phyloP scores from a whole-genome alignment of 2,113 vertebrate species.

The Opisthocomus hoazin region DNA sequence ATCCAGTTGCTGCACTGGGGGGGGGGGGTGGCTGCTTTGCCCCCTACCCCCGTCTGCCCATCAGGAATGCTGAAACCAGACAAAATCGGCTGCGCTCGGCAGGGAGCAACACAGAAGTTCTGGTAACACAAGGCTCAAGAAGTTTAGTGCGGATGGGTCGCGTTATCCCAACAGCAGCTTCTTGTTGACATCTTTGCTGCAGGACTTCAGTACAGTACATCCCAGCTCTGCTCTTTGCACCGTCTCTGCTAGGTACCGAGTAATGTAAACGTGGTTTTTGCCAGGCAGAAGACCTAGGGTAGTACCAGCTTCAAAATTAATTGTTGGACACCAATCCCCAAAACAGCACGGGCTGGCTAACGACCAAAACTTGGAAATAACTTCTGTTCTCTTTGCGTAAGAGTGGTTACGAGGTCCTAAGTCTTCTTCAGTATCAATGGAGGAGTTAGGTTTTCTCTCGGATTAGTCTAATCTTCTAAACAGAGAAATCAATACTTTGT shows the following conservation, averaged over 20 bases:
- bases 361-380: background rate
- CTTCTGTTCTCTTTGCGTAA: background rate
- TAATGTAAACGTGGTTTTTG: background rate
- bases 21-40: background rate
- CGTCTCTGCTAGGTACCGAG: background rate
- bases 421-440: background rate
- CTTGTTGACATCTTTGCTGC: background rate
- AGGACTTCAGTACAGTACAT: background rate
- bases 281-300: background rate
- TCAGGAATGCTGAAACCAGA: background rate
- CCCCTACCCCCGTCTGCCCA: too few relatives aligned
- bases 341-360: background rate
- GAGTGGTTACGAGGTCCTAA: background rate
- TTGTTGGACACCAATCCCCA: background rate
- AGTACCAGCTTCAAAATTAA: background rate
- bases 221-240: background rate
- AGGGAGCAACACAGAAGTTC: background rate
- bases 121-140: background rate
- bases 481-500: background rate
- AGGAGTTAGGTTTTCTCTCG: background rate
- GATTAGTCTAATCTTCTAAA: background rate
- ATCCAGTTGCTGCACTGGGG: background rate
- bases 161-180: background rate
- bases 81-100: background rate
- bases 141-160: background rate